A percentile compares a stretch with the other conserved stretches of the same genome.
Conservation (phyloP, 2,888 invertebrate genomes). For the Nudaria mundana region DNA sequence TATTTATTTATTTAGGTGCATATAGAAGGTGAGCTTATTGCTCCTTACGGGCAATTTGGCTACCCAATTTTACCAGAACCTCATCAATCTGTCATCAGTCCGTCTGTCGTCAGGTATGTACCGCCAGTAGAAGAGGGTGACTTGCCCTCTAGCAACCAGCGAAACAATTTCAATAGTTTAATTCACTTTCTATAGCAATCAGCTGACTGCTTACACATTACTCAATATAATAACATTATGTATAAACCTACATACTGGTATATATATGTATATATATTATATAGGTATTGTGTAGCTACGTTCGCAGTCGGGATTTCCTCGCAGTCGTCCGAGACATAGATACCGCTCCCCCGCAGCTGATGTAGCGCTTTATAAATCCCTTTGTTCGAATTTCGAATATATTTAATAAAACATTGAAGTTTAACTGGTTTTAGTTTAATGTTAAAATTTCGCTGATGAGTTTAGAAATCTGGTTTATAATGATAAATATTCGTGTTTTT, state of each 20-base stretch:
- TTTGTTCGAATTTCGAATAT: conserved; percentile 8
- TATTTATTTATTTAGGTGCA: too few relatives aligned
- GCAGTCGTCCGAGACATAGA: conserved; percentile 57
- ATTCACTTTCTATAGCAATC: conserved; percentile 57
- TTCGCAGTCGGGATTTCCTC: conserved; percentile 61
- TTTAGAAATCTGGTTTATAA: not conserved
- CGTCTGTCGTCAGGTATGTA: too few relatives aligned
- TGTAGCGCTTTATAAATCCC: conserved; percentile 45
- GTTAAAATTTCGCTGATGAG: not conserved
- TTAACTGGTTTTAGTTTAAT: too few relatives aligned
- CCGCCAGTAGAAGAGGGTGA: too few relatives aligned
- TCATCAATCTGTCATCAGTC: too few relatives aligned
- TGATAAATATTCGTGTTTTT: too few relatives aligned
- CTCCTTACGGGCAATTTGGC: too few relatives aligned
- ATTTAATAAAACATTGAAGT: too few relatives aligned
- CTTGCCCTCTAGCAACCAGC: too few relatives aligned
- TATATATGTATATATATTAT: too few relatives aligned
- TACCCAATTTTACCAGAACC: too few relatives aligned
- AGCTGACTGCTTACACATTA: conserved; percentile 67
- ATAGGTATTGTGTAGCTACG: conserved; percentile 39
- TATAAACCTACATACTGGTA: conserved; percentile 48
- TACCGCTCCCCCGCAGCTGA: conserved; percentile 38
- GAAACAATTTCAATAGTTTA: conserved; percentile 29
- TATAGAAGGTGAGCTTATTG: too few relatives aligned
- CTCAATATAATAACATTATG: conserved; percentile 56